Percentiles rank a stretch among this genome's conserved stretches.
Evolutionary conservation across 2,113 vertebrate species (phyloP).

Genomic region (Malurus cyaneus): DNA sequence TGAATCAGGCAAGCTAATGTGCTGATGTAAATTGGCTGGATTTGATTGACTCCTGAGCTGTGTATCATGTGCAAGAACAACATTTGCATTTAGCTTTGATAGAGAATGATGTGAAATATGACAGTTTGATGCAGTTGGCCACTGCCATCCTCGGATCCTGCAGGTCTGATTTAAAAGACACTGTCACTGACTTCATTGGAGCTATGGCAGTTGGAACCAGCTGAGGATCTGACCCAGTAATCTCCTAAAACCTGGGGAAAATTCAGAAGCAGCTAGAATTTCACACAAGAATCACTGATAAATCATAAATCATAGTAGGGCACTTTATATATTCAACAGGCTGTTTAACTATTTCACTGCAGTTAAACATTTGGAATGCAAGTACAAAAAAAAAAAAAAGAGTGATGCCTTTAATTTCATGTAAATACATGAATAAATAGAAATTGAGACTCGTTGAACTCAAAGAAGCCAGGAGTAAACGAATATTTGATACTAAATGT

Average conservation of each 20-base stretch:
- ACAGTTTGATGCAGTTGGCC: conserved; percentile 8
- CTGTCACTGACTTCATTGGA: neutral
- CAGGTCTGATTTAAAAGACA: conserved; percentile 36
- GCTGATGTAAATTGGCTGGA: neutral
- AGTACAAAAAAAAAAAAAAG: neutral
- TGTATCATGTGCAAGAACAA: neutral
- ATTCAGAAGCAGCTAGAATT: neutral
- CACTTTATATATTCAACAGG: neutral
- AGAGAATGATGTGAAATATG: neutral
- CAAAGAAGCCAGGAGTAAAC: neutral
- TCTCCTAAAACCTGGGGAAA: neutral
- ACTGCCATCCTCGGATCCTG: neutral
- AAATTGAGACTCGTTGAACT: neutral
- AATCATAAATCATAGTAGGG: neutral
- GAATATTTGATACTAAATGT: neutral
- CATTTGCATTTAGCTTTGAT: conserved; percentile 30
- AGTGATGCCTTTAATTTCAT: neutral
- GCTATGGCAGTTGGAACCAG: neutral
- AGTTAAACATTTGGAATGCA: neutral
- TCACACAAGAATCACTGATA: neutral
- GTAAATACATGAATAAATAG: neutral
- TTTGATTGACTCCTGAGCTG: neutral
- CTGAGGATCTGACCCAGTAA: conserved; percentile 12
- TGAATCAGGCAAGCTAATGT: neutral
- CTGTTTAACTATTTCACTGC: neutral